These are phyloP conservation scores for Mythimna albipuncta DNA, from an alignment of 2,888 invertebrate genomes.

Conservation along the genomic window DNA sequence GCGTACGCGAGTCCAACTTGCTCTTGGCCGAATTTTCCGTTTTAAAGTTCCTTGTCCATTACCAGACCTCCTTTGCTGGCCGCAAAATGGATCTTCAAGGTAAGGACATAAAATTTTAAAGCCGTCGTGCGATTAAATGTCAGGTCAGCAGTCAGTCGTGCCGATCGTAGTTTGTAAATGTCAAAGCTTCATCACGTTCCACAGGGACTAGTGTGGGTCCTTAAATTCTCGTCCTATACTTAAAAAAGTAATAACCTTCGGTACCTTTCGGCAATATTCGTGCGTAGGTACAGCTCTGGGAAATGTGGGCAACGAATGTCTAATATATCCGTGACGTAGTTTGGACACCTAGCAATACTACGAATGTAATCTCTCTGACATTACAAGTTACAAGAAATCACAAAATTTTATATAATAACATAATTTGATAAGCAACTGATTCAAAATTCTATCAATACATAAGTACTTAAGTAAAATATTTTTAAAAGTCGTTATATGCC, in stretches of 20 bases:
- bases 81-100: slow-evolving; percentile 29
- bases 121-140: slow-evolving; percentile 37
- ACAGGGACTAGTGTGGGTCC: slow-evolving; percentile 2
- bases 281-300: slow-evolving; percentile 1
- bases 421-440: not conserved
- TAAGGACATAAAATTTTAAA: slow-evolving; percentile 26
- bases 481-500: not conserved
- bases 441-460: not conserved
- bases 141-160: slow-evolving; percentile 39
- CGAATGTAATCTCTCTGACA: not conserved
- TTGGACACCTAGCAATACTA: not conserved
- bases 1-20: no score
- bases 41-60: slow-evolving; percentile 4
- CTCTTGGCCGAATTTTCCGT: no score
- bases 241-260: slow-evolving; percentile 23
- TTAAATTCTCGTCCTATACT: slow-evolving; percentile 19
- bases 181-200: slow-evolving; percentile 15
- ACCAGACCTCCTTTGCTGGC: slow-evolving; percentile 8
- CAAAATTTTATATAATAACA: no score
- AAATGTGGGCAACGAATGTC: not conserved
- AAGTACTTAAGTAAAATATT: no score
- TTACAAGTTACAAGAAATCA: no score
- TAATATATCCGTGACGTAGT: not conserved
- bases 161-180: slow-evolving; percentile 42
- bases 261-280: not conserved